Percentiles rank a stretch among this genome's conserved stretches.
These are phyloP conservation scores for Eospalax fontanierii DNA, from an alignment of 2,797 vertebrate genomes.

Conservation along the genomic window DNA sequence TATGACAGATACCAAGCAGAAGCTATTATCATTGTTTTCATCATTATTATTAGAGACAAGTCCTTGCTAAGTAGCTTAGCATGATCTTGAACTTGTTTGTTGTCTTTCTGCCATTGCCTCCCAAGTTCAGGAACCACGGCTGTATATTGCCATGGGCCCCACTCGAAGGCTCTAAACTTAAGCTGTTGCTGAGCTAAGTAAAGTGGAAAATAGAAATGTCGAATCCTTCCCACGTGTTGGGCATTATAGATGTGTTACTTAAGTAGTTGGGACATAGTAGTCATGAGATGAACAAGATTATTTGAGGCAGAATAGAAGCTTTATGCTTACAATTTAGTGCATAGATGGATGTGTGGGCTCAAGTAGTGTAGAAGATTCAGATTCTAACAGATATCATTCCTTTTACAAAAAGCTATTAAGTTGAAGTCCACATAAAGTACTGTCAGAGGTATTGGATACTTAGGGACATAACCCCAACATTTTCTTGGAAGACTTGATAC, in stretches of 20 bases:
- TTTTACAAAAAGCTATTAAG: neutral
- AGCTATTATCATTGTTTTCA: neutral
- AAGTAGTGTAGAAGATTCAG: neutral
- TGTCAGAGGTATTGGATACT: neutral
- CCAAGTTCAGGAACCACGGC: too few relatives aligned
- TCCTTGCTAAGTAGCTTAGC: too few relatives aligned
- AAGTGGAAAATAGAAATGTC: neutral
- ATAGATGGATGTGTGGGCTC: neutral
- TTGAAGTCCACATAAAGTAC: neutral
- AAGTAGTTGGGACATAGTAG: neutral
- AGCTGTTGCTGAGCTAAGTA: neutral
- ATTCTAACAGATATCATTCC: neutral
- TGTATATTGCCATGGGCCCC: too few relatives aligned
- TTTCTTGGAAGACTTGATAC: neutral
- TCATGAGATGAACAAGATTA: neutral
- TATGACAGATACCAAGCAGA: neutral
- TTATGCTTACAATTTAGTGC: neutral
- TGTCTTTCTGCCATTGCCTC: too few relatives aligned
- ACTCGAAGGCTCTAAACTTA: too few relatives aligned
- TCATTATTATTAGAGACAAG: too few relatives aligned
- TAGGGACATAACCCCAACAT: neutral
- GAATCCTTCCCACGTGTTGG: neutral
- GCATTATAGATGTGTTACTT: neutral
- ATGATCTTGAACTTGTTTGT: too few relatives aligned
- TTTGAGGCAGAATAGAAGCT: neutral